These are phyloP conservation scores for Onychomys arenicola DNA, from an alignment of 2,797 vertebrate species.

Conservation along the genomic window DNA sequence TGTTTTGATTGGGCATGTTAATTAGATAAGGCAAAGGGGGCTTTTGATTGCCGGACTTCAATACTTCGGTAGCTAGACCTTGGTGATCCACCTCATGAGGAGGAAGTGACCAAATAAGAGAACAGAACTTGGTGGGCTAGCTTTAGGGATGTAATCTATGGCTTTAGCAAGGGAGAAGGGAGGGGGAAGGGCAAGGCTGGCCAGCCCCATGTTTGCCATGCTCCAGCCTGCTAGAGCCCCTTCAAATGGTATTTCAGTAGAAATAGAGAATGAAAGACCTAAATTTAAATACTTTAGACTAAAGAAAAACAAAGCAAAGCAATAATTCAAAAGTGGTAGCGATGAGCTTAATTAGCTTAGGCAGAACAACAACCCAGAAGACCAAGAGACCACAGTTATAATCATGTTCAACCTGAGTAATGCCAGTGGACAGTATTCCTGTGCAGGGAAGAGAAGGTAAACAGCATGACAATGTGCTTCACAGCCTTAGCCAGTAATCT, in stretches of 20 bases:
- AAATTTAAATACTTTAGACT: not conserved
- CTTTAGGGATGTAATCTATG: not conserved
- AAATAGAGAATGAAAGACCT: conserved; percentile 22
- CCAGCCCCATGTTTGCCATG: not conserved
- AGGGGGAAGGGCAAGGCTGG: not conserved
- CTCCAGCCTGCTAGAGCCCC: not conserved
- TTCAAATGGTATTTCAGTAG: not conserved
- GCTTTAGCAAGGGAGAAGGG: not conserved
- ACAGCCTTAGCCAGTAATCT: not conserved
- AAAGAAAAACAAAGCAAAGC: not conserved
- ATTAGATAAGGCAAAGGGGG: not conserved
- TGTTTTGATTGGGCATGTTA: not conserved
- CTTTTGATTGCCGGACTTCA: not conserved
- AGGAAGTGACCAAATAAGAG: not conserved
- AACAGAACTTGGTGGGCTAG: not conserved
- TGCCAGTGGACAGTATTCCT: not conserved
- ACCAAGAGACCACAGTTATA: not conserved
- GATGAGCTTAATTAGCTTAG: not conserved
- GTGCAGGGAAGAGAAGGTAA: not conserved
- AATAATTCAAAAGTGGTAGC: not conserved
- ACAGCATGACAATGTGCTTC: not conserved
- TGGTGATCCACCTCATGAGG: not conserved
- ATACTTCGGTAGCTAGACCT: not conserved
- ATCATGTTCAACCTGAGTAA: not conserved
- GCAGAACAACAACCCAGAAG: not conserved